A percentile compares a stretch with the other conserved stretches of the same genome.
Conservation (phyloP, 1,140 invertebrate genomes). For the Zaprionus davidi region DNA sequence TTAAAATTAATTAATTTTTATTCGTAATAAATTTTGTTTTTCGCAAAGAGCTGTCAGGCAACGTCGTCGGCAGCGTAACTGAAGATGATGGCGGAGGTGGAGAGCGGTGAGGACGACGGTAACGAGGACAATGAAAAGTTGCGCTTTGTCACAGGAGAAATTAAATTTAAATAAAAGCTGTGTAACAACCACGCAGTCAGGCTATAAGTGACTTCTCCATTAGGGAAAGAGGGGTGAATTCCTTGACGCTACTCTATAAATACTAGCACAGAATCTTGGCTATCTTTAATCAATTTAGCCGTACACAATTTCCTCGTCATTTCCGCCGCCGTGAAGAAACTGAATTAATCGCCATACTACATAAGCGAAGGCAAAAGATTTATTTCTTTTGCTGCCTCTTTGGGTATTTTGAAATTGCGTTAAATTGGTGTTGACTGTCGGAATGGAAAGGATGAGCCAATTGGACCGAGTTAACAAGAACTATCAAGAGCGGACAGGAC, state of each 20-base stretch:
- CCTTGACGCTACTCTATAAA: conserved; percentile 19
- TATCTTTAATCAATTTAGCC: conserved; percentile 75
- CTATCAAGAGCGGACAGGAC: not conserved
- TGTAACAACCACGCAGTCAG: conserved; percentile 8
- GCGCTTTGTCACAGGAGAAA: conserved; percentile 42
- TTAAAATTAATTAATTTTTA: conserved; percentile 81
- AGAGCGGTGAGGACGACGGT: conserved; percentile 20
- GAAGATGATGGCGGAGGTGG: conserved; percentile 30
- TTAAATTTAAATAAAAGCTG: conserved; percentile 67
- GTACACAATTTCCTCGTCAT: conserved; percentile 72
- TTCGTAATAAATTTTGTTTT: conserved; percentile 72
- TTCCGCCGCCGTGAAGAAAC: conserved; percentile 53
- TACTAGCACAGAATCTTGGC: conserved; percentile 46
- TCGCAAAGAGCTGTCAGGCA: conserved; percentile 41
- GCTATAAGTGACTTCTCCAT: conserved; percentile 63
- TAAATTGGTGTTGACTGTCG: not conserved
- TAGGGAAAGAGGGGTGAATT: conserved; percentile 12
- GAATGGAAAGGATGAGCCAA: conserved; percentile 4
- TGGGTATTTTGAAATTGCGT: not conserved
- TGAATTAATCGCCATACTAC: conserved; percentile 43
- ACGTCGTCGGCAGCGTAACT: conserved; percentile 27
- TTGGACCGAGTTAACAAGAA: not conserved
- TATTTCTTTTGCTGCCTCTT: not conserved
- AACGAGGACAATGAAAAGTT: conserved; percentile 38
- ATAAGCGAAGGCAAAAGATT: not conserved